Percentiles rank a stretch among this genome's conserved stretches.
These are phyloP conservation scores for Drepanosiphum platanoidis DNA, from an alignment of 2,888 invertebrate species.

Conservation along the genomic window DNA sequence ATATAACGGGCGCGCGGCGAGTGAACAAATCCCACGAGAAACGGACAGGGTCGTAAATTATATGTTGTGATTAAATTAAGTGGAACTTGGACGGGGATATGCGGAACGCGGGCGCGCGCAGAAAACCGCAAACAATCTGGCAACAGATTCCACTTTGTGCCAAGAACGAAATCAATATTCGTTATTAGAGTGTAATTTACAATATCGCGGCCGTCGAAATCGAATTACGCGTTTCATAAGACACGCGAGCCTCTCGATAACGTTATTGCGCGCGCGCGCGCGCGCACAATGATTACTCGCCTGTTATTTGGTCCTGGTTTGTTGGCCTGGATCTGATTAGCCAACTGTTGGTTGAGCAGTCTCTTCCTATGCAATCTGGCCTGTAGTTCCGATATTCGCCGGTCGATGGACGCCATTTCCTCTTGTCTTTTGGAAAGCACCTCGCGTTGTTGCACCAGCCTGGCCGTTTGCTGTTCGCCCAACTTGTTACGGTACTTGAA, in stretches of 20 bases:
- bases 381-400: conserved; percentile 92
- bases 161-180: conserved; percentile 2
- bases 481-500: conserved; percentile 92
- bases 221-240: background rate
- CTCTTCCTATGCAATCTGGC: conserved; percentile 89
- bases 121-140: background rate
- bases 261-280: background rate
- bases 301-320: conserved; percentile 59
- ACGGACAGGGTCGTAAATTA: background rate
- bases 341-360: conserved; percentile 81
- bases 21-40: background rate
- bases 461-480: conserved; percentile 92
- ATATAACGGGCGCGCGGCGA: background rate
- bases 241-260: background rate
- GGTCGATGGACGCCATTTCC: conserved; percentile 91
- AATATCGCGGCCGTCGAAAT: background rate
- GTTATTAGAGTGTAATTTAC: conserved; percentile 11
- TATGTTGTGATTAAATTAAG: background rate
- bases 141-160: background rate
- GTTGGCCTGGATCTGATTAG: conserved; percentile 70
- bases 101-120: no score
- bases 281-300: background rate
- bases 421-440: conserved; percentile 88
- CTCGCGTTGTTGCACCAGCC: conserved; percentile 88
- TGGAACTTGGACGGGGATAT: background rate